A percentile compares a stretch with the other conserved stretches of the same genome.
Evolutionary conservation across 2,797 vertebrate species (phyloP).

Genomic region (Pseudotriccus pelzelni): DNA sequence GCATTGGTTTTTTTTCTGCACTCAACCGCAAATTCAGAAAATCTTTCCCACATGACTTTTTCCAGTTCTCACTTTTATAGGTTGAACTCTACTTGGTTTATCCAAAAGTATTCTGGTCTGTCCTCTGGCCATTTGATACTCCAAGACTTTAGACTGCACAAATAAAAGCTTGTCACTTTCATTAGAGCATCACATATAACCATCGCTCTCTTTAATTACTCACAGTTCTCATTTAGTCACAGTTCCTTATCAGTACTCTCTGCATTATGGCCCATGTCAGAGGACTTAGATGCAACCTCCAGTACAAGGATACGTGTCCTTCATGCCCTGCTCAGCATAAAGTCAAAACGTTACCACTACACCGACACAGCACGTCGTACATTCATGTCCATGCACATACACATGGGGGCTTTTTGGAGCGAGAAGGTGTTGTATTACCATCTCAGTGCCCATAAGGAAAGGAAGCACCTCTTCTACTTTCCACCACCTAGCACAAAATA

Average conservation of each 20-base stretch:
- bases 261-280: not conserved
- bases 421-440: not conserved
- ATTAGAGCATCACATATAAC: not conserved
- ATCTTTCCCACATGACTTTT: not conserved
- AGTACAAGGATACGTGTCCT: not conserved
- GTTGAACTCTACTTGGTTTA: not conserved
- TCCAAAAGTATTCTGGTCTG: not conserved
- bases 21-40: not conserved
- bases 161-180: not conserved
- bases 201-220: not conserved
- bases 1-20: not conserved
- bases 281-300: not conserved
- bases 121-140: not conserved
- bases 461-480: not conserved
- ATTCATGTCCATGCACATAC: fast-evolving
- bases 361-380: not conserved
- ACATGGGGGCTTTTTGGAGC: fast-evolving
- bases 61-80: not conserved
- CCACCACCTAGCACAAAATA: not conserved
- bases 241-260: not conserved
- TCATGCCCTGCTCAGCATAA: not conserved
- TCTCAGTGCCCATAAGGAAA: not conserved
- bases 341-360: not conserved
- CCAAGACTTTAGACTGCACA: not conserved
- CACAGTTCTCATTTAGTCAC: not conserved